phyloP scores from a whole-genome alignment of 2,113 vertebrate genomes.

The Cebidichthys violaceus region DNA sequence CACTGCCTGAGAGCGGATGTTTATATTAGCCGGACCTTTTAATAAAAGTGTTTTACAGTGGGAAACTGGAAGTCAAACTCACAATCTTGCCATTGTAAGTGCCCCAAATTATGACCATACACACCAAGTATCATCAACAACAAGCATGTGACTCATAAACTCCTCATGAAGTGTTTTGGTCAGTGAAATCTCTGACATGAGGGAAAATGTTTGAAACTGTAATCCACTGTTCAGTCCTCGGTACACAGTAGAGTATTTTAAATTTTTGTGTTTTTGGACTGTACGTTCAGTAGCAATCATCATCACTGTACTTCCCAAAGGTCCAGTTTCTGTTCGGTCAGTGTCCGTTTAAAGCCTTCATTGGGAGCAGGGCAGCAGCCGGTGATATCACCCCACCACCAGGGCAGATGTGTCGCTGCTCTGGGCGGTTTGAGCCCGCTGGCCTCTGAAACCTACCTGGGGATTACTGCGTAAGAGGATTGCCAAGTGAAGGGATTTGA shows the following conservation, averaged over 20 bases:
- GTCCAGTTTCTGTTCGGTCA: slow-evolving; percentile 6
- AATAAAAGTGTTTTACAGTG: background rate
- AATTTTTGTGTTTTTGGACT: background rate
- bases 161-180: background rate
- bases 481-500: slow-evolving; percentile 76
- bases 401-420: slow-evolving; percentile 71
- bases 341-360: slow-evolving; percentile 44
- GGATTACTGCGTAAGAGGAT: slow-evolving; percentile 80
- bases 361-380: slow-evolving; percentile 31
- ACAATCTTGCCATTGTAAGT: background rate
- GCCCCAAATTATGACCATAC: background rate
- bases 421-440: slow-evolving; percentile 58
- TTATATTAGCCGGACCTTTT: background rate
- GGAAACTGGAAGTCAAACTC: background rate
- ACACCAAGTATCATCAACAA: slow-evolving; percentile 9
- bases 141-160: background rate
- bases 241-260: background rate
- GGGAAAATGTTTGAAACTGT: background rate
- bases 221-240: background rate
- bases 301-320: background rate
- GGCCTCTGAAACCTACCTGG: slow-evolving; percentile 78
- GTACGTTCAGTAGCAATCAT: background rate
- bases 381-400: slow-evolving; percentile 38
- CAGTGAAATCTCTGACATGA: background rate
- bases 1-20: background rate